Evolutionary conservation across 2,797 vertebrate species (phyloP).

Genomic region (Chelonia mydas): DNA sequence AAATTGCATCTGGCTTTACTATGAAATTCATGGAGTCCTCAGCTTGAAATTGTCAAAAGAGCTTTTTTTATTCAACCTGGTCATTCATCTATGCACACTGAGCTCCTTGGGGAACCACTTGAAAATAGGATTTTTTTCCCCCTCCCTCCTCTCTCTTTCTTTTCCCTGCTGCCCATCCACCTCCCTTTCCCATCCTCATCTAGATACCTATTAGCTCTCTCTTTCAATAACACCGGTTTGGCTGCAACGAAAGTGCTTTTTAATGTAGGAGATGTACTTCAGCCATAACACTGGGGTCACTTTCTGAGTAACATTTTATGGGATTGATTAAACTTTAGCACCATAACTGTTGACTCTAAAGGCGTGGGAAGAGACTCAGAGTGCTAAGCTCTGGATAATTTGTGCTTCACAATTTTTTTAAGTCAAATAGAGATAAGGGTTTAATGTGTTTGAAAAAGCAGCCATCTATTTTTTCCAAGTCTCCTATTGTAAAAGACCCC

Average conservation of each 20-base stretch:
- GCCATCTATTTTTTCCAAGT: conserved; percentile 14
- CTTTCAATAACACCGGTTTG: conserved; percentile 74
- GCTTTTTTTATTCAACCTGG: conserved; percentile 42
- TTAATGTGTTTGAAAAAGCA: conserved; percentile 70
- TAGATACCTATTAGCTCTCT: conserved; percentile 74
- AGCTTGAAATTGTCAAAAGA: conserved; percentile 44
- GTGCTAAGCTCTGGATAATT: conserved; percentile 74
- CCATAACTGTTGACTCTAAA: conserved; percentile 84
- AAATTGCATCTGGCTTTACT: conserved; percentile 24
- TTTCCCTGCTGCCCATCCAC: conserved; percentile 25
- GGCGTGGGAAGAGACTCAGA: conserved; percentile 77
- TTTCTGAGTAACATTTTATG: conserved; percentile 86
- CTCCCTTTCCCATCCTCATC: conserved; percentile 14
- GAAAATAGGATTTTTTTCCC: conserved; percentile 45
- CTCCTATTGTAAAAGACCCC: conserved; percentile 53
- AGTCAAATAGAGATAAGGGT: conserved; percentile 66
- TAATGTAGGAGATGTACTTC: conserved; percentile 83
- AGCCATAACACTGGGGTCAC: conserved; percentile 79
- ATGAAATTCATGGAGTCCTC: conserved; percentile 51
- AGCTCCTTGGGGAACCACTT: conserved; percentile 45
- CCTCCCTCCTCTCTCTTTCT: conserved; percentile 37
- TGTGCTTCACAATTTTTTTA: conserved; percentile 73
- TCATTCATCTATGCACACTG: conserved; percentile 17
- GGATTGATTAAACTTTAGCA: conserved; percentile 86
- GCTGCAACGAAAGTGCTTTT: conserved; percentile 82